Evolutionary conservation across 2,113 vertebrate genomes (phyloP).

Genomic region (Calypte anna): DNA sequence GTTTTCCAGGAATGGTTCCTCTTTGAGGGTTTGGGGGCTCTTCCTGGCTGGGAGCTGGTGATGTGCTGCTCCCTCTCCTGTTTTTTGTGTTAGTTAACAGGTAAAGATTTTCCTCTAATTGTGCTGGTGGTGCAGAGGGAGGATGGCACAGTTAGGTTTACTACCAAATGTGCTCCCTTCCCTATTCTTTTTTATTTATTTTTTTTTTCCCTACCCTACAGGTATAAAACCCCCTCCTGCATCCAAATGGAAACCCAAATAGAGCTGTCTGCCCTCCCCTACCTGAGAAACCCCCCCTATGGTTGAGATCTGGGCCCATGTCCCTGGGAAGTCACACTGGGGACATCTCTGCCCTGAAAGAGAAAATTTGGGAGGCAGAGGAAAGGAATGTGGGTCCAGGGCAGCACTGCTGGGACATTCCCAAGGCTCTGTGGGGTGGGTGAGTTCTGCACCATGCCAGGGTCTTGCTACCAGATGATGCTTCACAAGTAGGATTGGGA

Average conservation of each 20-base stretch:
- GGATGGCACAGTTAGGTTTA: slow-evolving; percentile 10
- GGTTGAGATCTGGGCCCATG: not conserved
- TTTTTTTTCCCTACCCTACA: no score
- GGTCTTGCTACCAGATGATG: not conserved
- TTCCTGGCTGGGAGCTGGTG: not conserved
- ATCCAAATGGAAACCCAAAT: not conserved
- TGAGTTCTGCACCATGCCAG: not conserved
- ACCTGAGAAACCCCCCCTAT: not conserved
- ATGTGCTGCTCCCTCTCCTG: not conserved
- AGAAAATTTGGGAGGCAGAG: not conserved
- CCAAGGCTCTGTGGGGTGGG: accelerated
- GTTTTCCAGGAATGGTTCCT: not conserved
- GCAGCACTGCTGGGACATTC: accelerated
- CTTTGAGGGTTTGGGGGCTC: accelerated
- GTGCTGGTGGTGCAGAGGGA: not conserved
- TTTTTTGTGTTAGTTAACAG: not conserved
- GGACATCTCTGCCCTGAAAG: not conserved
- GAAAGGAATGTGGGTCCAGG: not conserved
- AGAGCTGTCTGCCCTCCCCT: not conserved
- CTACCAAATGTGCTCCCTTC: not conserved
- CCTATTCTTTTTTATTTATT: not conserved
- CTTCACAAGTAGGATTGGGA: not conserved
- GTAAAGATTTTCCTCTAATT: slow-evolving; percentile 34
- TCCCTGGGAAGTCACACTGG: not conserved
- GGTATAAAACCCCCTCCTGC: not conserved